Percentiles rank a stretch among this genome's conserved stretches.
Conservation (phyloP, 2,888 invertebrate genomes). For the Cremastinae sp. region DNA sequence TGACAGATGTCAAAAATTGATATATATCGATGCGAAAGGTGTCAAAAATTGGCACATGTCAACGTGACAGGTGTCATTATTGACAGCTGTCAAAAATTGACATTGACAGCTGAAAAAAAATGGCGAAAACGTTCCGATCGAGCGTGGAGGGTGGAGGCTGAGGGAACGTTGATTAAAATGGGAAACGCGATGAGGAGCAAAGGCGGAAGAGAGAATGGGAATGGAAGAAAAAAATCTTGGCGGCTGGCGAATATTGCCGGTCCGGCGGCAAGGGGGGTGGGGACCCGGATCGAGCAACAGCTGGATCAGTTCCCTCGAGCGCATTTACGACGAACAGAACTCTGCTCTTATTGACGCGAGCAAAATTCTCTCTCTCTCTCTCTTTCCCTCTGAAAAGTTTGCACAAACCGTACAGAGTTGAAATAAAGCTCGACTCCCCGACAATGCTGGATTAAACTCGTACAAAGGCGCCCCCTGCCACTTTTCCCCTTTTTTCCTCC, state of each 20-base stretch:
- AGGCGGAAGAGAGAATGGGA: not conserved
- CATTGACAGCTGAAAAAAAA: too few relatives aligned
- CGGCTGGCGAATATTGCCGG: conserved; percentile 30
- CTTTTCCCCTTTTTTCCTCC: conserved; percentile 47
- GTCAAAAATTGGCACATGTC: too few relatives aligned
- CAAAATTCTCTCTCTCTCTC: conserved; percentile 59
- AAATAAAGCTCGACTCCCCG: conserved; percentile 77
- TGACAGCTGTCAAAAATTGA: too few relatives aligned
- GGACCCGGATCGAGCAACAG: conserved; percentile 74
- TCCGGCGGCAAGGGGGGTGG: conserved; percentile 47
- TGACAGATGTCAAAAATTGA: too few relatives aligned
- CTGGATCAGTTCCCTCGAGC: conserved; percentile 80
- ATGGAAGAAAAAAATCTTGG: conserved; percentile 67
- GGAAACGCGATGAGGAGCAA: conserved; percentile 72
- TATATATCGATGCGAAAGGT: too few relatives aligned
- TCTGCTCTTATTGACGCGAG: conserved; percentile 78
- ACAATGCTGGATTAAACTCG: conserved; percentile 76
- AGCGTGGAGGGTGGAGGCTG: too few relatives aligned
- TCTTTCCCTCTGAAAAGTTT: not conserved
- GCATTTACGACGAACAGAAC: conserved; percentile 79
- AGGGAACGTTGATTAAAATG: conserved; percentile 78
- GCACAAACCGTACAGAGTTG: conserved; percentile 58
- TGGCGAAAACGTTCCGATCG: conserved; percentile 47
- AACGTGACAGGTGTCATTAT: too few relatives aligned
- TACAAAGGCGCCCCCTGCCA: conserved; percentile 73